These are phyloP conservation scores for Anseranas semipalmata DNA, from an alignment of 2,113 vertebrate species.

Conservation along the genomic window DNA sequence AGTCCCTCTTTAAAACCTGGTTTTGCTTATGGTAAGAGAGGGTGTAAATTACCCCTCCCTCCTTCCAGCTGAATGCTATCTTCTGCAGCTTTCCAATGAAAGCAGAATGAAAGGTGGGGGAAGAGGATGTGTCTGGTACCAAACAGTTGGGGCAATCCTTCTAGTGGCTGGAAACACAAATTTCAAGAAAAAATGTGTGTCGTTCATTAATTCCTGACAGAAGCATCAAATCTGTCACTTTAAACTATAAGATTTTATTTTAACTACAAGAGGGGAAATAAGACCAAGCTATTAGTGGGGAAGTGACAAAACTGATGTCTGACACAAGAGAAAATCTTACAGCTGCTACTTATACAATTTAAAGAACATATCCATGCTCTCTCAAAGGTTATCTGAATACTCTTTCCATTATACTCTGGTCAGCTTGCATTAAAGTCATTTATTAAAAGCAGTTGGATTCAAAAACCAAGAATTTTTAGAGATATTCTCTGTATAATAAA, in stretches of 20 bases:
- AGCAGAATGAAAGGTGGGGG: background rate
- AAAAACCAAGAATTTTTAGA: background rate
- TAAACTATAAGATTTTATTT: background rate
- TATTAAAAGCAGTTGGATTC: background rate
- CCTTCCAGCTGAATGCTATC: background rate
- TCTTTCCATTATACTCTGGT: background rate
- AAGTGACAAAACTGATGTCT: background rate
- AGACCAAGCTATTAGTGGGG: background rate
- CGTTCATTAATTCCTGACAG: background rate
- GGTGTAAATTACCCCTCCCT: background rate
- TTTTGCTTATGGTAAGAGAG: background rate
- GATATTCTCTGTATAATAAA: background rate
- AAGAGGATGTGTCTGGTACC: background rate
- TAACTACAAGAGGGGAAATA: background rate
- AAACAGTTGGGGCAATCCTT: background rate
- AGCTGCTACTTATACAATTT: background rate
- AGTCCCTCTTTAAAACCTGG: background rate
- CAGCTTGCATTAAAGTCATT: background rate
- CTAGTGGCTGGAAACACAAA: background rate
- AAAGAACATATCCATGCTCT: background rate
- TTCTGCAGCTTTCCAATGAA: background rate
- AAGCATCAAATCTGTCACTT: background rate
- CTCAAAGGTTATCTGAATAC: background rate
- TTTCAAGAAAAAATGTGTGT: background rate
- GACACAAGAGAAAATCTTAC: background rate